Base-by-base conservation (phyloP, 2,113 vertebrate genomes). In the Tragelaphus scriptus region DNA sequence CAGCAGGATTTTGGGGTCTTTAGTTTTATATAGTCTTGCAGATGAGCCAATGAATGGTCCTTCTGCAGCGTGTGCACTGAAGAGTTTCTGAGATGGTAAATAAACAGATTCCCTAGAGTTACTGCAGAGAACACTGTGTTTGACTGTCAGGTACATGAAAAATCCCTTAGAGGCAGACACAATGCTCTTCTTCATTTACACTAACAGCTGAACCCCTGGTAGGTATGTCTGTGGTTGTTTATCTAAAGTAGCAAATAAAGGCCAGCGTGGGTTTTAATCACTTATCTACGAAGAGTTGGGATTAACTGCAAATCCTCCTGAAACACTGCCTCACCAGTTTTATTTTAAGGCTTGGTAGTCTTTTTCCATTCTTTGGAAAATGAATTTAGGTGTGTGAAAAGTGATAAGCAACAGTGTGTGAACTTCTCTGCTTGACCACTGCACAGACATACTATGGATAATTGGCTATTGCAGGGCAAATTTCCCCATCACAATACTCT, bases 291-390 rank as follows among this genome's bases (percentile, higher is more conserved):
- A 93, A 95, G 88, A 93, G 7, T 56, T 26, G 7, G 49, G 94
- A 96, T 97, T 96, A 89, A 86, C 93, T 94, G 89, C 55, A 94
- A 97, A 95, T 96, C 94, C 92, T 65, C 53, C 91, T 94, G 88
- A 97, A 98, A 88, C 2, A 87, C 19, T 17, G 16, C 58, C 26
- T 91, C n/a, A 11, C 51, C 77, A 21, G 90, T 88, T 93, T 85
- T 85, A 96, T 86, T 65, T 89, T 59, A 92, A 96, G 47, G 81
- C 85, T 51, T 36, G 28, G 92, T 7, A 86, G 59, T 86, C 79
- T 94, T 88, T 86, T 44, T 77, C 92, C 90, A 6, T 59, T 92
- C 65, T 96, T 91, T 0, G 3, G 86, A 49, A 95, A 97, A 80
- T 80, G 77, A 95, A 91, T 94, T 92, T 91, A 88, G 88, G 94